Evolutionary conservation across 2,797 vertebrate genomes (phyloP), one percentile per base, ranked within the genome.

Genomic region (Synaphobranchus kaupii): DNA sequence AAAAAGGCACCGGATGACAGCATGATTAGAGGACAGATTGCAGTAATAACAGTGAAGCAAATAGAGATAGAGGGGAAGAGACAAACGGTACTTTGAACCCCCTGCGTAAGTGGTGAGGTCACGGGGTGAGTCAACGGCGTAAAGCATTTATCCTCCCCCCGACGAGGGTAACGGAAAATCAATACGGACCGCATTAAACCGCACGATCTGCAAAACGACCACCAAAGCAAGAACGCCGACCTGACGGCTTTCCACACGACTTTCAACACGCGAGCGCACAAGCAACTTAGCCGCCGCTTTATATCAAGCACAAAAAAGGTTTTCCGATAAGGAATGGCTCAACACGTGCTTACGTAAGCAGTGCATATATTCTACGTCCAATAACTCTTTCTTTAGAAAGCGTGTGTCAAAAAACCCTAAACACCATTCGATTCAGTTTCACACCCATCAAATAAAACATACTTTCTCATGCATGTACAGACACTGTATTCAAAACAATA

Each of bases 1-100:
- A 90, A 82, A 80, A 17, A 52, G 34, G 34, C 22, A 87, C 84
- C 87, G 50, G 56, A 86, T 86, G 89, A 91, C 81, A 78, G 25
- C 83, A 83, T 84, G 83, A 90, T 20, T 88, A 88, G 86, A 22
- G 58, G 88, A 92, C 89, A 56, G 89, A 87, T 73, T 84, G 85
- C 66, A 22, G 48, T 89, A 90, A 91, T 89, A 83, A 91, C 44
- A 47, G 76, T n/a, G 78, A 6, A 25, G 78, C n/a, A 50, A n/a
- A 81, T 8, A 50, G 78, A 78, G 15, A 20, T 17, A 10, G 8
- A 76, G 71, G 44, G 85, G 88, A 86, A 66, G 80, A 87, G 80
- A 87, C 78, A 83, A 83, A 91, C 86, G 84, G 13, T 71, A 89
- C 86, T 82, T 85, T 86, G 86, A 87, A 90, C 87, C 84, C 22